These are phyloP conservation scores for Camponotus vicinus DNA, from an alignment of 1,140 invertebrate genomes.

Conservation along the genomic window DNA sequence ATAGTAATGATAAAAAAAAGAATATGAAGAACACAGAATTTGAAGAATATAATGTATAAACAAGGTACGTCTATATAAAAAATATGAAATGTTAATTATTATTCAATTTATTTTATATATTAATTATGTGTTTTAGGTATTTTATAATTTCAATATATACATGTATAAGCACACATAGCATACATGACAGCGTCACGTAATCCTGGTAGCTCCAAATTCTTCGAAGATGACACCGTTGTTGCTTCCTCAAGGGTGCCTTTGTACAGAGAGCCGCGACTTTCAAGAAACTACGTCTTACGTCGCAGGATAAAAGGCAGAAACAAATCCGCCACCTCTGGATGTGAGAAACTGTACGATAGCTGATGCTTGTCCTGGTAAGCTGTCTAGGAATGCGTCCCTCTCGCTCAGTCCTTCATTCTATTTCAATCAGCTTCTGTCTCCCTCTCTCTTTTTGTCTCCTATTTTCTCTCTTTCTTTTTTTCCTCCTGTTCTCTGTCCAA, in stretches of 20 bases:
- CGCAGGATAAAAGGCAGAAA: slow-evolving; percentile 75
- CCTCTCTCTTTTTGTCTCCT: not conserved
- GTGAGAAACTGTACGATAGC: slow-evolving; percentile 79
- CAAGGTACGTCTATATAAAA: not conserved
- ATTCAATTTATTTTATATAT: not conserved
- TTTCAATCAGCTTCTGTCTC: slow-evolving; percentile 58
- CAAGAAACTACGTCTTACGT: slow-evolving; percentile 36
- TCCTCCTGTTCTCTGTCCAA: slow-evolving; percentile 19
- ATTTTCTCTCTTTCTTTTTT: not conserved
- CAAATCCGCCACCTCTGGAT: slow-evolving; percentile 82
- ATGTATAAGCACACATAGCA: not conserved
- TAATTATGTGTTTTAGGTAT: not conserved
- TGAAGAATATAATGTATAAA: not conserved
- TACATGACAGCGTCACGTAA: not conserved
- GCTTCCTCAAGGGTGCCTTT: slow-evolving; percentile 63
- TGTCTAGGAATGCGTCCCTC: slow-evolving; percentile 81
- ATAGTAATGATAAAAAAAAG: no score
- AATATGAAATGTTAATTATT: not conserved
- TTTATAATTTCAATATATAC: not conserved
- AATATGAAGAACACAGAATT: not conserved
- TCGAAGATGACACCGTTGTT: slow-evolving; percentile 67
- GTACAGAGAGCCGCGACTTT: slow-evolving; percentile 52
- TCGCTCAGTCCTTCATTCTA: slow-evolving; percentile 58
- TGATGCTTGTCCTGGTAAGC: slow-evolving; percentile 79
- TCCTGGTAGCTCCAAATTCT: slow-evolving; percentile 60